Evolutionary conservation across 2,113 vertebrate genomes (phyloP).

Genomic region (Tamias sibiricus): DNA sequence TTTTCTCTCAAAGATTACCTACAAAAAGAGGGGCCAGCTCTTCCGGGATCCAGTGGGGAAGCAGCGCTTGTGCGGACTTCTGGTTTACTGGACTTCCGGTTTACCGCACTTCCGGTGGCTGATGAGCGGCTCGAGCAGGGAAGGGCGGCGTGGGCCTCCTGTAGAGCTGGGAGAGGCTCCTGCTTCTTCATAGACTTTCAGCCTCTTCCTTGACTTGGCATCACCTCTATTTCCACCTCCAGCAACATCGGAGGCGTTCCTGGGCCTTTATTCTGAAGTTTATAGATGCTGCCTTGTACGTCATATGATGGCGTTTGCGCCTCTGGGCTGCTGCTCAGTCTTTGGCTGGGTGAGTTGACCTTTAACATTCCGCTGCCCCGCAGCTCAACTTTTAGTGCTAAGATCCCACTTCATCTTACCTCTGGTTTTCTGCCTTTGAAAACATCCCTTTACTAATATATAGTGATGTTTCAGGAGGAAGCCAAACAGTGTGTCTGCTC

Average conservation of each 20-base stretch:
- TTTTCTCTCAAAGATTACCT: neutral
- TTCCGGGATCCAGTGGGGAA: neutral
- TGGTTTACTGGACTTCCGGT: too few relatives aligned
- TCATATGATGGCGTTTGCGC: neutral
- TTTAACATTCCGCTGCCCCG: neutral
- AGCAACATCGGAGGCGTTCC: neutral
- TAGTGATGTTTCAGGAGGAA: neutral
- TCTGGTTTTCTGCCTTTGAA: slow-evolving; percentile 30
- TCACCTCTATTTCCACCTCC: neutral
- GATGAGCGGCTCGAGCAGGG: neutral
- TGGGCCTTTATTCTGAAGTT: neutral
- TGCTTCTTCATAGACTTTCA: neutral
- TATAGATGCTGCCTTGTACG: neutral
- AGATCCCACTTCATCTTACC: neutral
- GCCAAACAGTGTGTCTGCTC: neutral
- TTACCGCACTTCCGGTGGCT: neutral
- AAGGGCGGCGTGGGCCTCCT: too few relatives aligned
- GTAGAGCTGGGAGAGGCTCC: neutral
- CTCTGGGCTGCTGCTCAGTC: neutral
- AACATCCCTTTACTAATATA: neutral
- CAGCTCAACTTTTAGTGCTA: neutral
- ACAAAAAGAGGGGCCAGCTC: neutral
- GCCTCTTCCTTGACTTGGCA: neutral
- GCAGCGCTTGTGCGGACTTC: neutral
- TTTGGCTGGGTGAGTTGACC: neutral